A percentile compares a stretch with the other conserved stretches of the same genome.
Conservation (phyloP, 2,797 vertebrate genomes). For the Melanotaenia boesemani region DNA sequence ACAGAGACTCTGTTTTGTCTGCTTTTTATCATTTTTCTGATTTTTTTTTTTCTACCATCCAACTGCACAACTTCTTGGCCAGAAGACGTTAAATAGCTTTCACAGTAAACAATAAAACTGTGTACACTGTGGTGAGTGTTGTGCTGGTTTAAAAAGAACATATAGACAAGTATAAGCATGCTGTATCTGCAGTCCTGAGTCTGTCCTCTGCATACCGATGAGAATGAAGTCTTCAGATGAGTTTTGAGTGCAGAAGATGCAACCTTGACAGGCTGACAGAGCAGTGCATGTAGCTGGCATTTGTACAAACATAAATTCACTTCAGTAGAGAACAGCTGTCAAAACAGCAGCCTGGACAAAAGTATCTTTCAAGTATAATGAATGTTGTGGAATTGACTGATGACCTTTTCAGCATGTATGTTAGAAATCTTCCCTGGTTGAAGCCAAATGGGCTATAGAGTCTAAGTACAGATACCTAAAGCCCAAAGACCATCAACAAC, state of each 20-base stretch:
- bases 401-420: background rate
- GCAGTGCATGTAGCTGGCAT: background rate
- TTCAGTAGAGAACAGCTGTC: slow-evolving; percentile 28
- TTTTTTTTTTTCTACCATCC: background rate
- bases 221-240: slow-evolving; percentile 9
- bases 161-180: slow-evolving; percentile 8
- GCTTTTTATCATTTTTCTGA: background rate
- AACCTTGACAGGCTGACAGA: slow-evolving; percentile 51
- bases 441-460: background rate
- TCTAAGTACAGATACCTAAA: background rate
- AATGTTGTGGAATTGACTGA: background rate
- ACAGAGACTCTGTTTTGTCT: slow-evolving; percentile 28
- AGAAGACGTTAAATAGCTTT: slow-evolving; percentile 5
- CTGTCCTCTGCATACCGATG: slow-evolving; percentile 2
- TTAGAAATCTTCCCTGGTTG: background rate
- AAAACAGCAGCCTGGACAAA: slow-evolving; percentile 19
- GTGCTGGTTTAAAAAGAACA: background rate
- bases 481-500: background rate
- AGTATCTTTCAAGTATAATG: background rate
- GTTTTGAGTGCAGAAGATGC: slow-evolving; percentile 34
- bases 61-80: background rate
- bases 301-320: slow-evolving; percentile 24
- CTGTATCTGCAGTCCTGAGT: slow-evolving; percentile 28
- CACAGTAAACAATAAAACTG: slow-evolving; percentile 12
- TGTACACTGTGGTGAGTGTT: background rate